These are phyloP conservation scores for Actenoides hombroni DNA, from an alignment of 2,113 vertebrate species.

Conservation along the genomic window DNA sequence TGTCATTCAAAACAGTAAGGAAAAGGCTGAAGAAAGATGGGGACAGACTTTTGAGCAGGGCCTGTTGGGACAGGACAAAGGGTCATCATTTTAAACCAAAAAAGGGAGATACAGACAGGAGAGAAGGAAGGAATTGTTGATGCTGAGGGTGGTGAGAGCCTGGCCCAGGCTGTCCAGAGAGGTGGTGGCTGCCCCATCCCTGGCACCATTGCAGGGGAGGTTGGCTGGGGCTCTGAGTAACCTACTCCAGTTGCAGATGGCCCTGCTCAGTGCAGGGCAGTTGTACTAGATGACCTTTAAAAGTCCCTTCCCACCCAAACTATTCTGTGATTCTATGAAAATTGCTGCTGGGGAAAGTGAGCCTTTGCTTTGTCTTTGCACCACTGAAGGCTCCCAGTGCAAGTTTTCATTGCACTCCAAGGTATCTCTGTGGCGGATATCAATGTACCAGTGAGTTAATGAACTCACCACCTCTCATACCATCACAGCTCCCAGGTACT, in stretches of 20 bases:
- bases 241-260: not conserved
- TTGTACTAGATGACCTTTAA: not conserved
- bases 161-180: not conserved
- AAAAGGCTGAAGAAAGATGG: not conserved
- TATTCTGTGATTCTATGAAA: not conserved
- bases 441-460: not conserved
- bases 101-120: not conserved
- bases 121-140: not conserved
- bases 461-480: fast-evolving
- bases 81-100: not conserved
- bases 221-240: not conserved
- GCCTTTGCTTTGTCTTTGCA: not conserved
- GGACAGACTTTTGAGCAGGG: not conserved
- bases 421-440: fast-evolving
- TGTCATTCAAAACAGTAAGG: not conserved
- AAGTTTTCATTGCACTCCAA: not conserved
- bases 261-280: not conserved
- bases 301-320: not conserved
- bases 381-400: not conserved
- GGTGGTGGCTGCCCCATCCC: too few relatives aligned
- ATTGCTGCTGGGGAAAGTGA: not conserved
- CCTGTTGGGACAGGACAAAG: not conserved
- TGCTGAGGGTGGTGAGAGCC: too few relatives aligned
- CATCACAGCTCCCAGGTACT: not conserved
- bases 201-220: too few relatives aligned